These are phyloP conservation scores for Zosterops borbonicus DNA, from an alignment of 2,113 vertebrate species.

Conservation along the genomic window DNA sequence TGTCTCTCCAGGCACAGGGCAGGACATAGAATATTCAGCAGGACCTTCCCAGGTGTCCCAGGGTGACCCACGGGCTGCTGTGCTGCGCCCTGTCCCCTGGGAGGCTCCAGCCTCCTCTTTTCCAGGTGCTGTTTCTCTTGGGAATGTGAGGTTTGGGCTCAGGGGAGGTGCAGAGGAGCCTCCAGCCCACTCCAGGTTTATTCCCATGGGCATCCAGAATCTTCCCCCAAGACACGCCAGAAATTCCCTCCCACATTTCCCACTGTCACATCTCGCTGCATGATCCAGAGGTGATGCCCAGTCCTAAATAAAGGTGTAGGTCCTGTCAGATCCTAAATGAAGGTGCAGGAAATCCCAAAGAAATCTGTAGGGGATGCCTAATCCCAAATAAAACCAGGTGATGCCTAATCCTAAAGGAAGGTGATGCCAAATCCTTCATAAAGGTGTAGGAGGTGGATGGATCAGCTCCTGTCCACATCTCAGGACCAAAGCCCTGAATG, in stretches of 20 bases:
- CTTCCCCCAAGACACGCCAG: fast-evolving
- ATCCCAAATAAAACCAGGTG: not conserved
- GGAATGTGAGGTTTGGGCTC: not conserved
- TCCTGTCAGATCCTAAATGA: not conserved
- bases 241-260: not conserved
- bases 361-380: not conserved
- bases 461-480: not conserved
- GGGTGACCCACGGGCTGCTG: not conserved
- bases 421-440: not conserved
- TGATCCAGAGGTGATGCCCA: not conserved
- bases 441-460: not conserved
- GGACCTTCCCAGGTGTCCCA: not conserved
- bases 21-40: not conserved
- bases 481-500: not conserved
- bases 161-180: not conserved
- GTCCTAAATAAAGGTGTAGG: not conserved
- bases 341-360: not conserved
- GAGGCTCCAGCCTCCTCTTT: not conserved
- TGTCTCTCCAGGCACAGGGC: not conserved
- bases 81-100: not conserved
- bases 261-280: not conserved
- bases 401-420: not conserved
- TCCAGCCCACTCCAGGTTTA: not conserved
- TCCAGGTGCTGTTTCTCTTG: not conserved
- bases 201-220: not conserved